phyloP scores from a whole-genome alignment of 2,797 vertebrate genomes.

The Sebastes minor region DNA sequence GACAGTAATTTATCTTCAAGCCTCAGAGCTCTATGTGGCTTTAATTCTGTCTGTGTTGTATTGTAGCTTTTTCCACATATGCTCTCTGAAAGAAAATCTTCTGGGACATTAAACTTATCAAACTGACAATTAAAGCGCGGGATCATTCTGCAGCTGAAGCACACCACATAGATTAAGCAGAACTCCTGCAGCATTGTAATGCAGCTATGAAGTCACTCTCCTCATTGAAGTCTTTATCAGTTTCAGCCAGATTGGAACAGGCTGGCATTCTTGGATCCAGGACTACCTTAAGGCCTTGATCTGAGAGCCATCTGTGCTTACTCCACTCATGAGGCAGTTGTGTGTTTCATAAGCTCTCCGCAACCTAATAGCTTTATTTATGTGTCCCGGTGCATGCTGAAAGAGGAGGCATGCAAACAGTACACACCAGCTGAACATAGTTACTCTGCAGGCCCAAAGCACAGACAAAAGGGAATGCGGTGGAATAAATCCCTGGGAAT shows the following conservation, averaged over 20 bases:
- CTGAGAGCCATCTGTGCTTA: conserved; percentile 71
- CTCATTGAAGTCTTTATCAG: conserved; percentile 49
- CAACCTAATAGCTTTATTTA: conserved; percentile 65
- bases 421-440: conserved; percentile 54
- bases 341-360: conserved; percentile 63
- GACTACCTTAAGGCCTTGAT: conserved; percentile 64
- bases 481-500: conserved; percentile 46
- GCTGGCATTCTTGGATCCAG: conserved; percentile 39
- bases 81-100: conserved; percentile 8
- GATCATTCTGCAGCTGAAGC: conserved; percentile 38
- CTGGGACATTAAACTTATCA: conserved; percentile 28
- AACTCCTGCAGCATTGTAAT: conserved; percentile 38
- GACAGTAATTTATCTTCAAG: conserved; percentile 35
- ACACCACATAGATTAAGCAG: conserved; percentile 31
- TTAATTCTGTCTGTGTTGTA: conserved; percentile 20
- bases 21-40: not conserved
- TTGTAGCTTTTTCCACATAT: conserved; percentile 6
- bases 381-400: conserved; percentile 48
- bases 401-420: conserved; percentile 52
- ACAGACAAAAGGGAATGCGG: conserved; percentile 29
- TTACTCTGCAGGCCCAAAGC: conserved; percentile 35
- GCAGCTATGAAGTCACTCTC: conserved; percentile 37
- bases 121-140: conserved; percentile 40
- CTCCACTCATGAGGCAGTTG: conserved; percentile 51
- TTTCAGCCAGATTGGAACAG: conserved; percentile 56